These are phyloP conservation scores for Ditylenchus weischeri DNA, from an alignment of 2,888 invertebrate genomes.

Conservation along the genomic window DNA sequence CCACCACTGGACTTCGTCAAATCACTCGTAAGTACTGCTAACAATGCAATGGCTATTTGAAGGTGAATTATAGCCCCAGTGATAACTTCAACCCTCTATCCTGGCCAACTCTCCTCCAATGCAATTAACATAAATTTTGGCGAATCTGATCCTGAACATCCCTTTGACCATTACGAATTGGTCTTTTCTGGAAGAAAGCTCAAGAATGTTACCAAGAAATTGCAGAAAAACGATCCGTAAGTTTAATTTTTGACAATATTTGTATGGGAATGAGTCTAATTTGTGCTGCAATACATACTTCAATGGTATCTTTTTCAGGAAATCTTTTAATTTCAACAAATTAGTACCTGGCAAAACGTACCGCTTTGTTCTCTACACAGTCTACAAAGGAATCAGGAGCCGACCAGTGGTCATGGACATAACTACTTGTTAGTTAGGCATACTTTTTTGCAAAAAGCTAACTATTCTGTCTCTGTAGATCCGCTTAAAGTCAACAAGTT, in stretches of 20 bases:
- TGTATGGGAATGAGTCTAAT: too few species aligned
- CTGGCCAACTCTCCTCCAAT: constrained; percentile 54
- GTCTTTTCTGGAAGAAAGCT: constrained; percentile 46
- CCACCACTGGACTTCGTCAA: constrained; percentile 45
- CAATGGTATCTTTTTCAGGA: constrained; percentile 32
- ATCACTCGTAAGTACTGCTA: constrained; percentile 42
- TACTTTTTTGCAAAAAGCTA: background rate
- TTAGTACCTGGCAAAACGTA: constrained; percentile 57
- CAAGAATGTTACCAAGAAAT: constrained; percentile 53
- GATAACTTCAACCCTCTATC: constrained; percentile 54
- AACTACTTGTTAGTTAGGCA: constrained; percentile 46
- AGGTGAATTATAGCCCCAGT: constrained; percentile 43
- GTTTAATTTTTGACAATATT: constrained; percentile 25
- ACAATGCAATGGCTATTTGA: background rate
- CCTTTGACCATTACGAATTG: constrained; percentile 52
- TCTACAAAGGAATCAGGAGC: constrained; percentile 50
- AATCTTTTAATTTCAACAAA: constrained; percentile 56
- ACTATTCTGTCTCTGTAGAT: constrained; percentile 34
- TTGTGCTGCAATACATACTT: background rate
- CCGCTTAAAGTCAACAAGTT: constrained; percentile 54
- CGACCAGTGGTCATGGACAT: constrained; percentile 50
- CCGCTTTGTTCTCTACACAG: constrained; percentile 50
- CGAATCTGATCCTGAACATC: constrained; percentile 53
- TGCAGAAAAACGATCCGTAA: constrained; percentile 49
- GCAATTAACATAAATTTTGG: constrained; percentile 57